A percentile compares a stretch with the other conserved stretches of the same genome.
phyloP scores from a whole-genome alignment of 2,888 invertebrate genomes.

The Trimorus sp. region DNA sequence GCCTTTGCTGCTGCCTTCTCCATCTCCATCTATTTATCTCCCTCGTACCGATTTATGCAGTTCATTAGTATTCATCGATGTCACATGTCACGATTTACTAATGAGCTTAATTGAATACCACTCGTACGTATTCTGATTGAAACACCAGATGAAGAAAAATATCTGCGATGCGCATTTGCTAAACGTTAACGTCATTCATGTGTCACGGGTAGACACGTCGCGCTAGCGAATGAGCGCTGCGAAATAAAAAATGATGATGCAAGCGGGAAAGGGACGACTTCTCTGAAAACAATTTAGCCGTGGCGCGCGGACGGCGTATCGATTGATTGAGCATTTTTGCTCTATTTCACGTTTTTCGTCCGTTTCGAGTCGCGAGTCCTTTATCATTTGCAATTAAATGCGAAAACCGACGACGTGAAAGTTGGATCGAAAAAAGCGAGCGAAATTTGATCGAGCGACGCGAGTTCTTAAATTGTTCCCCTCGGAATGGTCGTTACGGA shows the following conservation, averaged over 20 bases:
- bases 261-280: conserved; percentile 6
- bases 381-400: neutral
- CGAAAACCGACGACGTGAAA: neutral
- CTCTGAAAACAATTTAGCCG: conserved; percentile 9
- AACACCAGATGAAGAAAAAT: conserved; percentile 60
- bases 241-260: conserved; percentile 31
- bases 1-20: conserved; percentile 60
- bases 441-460: neutral
- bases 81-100: conserved; percentile 67
- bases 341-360: neutral
- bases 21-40: conserved; percentile 65
- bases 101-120: conserved; percentile 67
- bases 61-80: conserved; percentile 67
- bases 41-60: conserved; percentile 65
- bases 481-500: conserved; percentile 22
- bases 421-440: no score
- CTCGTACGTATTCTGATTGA: conserved; percentile 65
- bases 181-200: conserved; percentile 58
- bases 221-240: conserved; percentile 13
- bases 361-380: no score
- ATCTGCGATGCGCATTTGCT: conserved; percentile 53
- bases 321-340: neutral
- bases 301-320: conserved; percentile 5
- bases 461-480: conserved; percentile 22
- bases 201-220: conserved; percentile 35